Evolutionary conservation across 2,888 invertebrate species (phyloP), one percentile per base, ranked within the genome.

Genomic region (Labia minor): DNA sequence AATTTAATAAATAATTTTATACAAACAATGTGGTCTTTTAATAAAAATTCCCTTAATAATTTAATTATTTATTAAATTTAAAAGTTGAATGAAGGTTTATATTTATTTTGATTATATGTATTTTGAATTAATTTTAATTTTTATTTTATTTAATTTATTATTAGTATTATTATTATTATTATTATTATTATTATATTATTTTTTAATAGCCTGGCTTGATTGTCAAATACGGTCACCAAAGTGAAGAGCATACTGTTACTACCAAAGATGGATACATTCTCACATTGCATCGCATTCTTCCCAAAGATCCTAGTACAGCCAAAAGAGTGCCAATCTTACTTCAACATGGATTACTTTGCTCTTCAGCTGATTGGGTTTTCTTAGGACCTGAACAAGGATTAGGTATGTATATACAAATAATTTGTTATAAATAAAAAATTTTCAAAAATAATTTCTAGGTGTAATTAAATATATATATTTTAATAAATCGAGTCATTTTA

Each of bases 261-360:
- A 94, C 93, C 0, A 75, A 80, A 1, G 93, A 94, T 79, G 89
- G 89, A 0, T 93, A 90, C 73, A 83, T 90, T 14, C 78, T 94
- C 69, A 81, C 83, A 69, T 72, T 92, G 73, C 90, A 92, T 74
- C 82, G 92, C 61, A 88, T 93, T 62, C 78, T 67, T 3, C 67
- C 69, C n/a, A 49, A 49, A 16, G n/a, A 2, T 3, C n/a, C 14
- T 2, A 49, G 14, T 14, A 49, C 49, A 2, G 49, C 2, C 4
- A 14, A 14, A 49, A 49, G n/a, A n/a, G 3, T 8, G 26, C 49
- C 49, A 49, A 81, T 85, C 0, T 79, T 88, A n/a, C 64, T 89
- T 21, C 82, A 86, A 76, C 89, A 89, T 72, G 89, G 93, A 0
- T 77, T 94, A 0, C 75, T 91, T 19, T 85, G 85, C 49, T 86